phyloP scores from a whole-genome alignment of 2,888 invertebrate genomes.

The Agrypnus murinus region DNA sequence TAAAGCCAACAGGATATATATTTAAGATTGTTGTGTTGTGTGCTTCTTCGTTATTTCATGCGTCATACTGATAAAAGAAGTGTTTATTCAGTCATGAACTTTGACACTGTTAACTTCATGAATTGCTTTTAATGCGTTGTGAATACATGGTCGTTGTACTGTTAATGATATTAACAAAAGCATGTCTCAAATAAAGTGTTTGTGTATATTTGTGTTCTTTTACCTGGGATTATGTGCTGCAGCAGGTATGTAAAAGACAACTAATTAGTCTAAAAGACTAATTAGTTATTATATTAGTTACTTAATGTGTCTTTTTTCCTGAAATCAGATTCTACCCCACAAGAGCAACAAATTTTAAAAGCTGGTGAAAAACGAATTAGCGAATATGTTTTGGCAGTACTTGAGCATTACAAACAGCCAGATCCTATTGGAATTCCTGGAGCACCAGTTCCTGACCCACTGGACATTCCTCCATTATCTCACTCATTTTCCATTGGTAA shows the following conservation, averaged over 20 bases:
- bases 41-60: constrained; percentile 1
- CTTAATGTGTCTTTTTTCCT: not conserved
- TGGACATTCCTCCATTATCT: constrained; percentile 84
- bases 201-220: constrained; percentile 21
- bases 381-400: constrained; percentile 79
- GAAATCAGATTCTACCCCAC: not conserved
- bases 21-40: no score
- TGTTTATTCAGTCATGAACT: constrained; percentile 42
- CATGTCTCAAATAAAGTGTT: constrained; percentile 31
- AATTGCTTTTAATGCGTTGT: constrained; percentile 33
- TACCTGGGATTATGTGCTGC: constrained; percentile 13
- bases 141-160: constrained; percentile 23
- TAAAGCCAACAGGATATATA: no score
- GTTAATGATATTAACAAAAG: constrained; percentile 20
- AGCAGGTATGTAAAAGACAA: constrained; percentile 24
- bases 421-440: constrained; percentile 89
- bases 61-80: constrained; percentile 44
- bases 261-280: constrained; percentile 1
- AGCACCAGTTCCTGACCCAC: constrained; percentile 86
- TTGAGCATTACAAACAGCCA: constrained; percentile 87
- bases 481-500: constrained; percentile 81
- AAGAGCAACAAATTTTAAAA: constrained; percentile 62
- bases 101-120: constrained; percentile 36
- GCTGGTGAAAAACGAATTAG: constrained; percentile 80
- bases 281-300: constrained; percentile 16